Evolutionary conservation across 2,113 vertebrate species (phyloP).

Genomic region (Lanius ludovicianus): DNA sequence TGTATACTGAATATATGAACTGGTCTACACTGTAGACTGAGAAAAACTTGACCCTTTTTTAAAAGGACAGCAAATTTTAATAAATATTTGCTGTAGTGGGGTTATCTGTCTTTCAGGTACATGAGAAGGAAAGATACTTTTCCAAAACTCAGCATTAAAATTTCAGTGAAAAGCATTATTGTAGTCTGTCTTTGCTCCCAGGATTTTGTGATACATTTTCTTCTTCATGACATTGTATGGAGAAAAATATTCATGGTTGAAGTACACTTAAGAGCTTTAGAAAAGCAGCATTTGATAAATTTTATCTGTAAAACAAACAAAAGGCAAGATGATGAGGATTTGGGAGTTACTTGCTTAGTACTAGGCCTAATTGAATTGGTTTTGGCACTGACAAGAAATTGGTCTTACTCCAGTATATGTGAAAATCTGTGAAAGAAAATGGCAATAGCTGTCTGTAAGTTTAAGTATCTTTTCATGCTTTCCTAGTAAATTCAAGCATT

Average conservation of each 20-base stretch:
- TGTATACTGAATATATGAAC: not conserved
- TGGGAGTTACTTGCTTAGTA: not conserved
- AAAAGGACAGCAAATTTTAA: not conserved
- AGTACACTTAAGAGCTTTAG: not conserved
- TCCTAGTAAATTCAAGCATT: not conserved
- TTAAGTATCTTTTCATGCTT: not conserved
- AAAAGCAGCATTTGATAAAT: not conserved
- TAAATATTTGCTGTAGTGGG: not conserved
- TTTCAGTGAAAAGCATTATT: not conserved
- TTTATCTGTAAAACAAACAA: not conserved
- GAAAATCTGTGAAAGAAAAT: not conserved
- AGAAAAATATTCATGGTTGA: not conserved
- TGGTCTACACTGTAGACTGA: not conserved
- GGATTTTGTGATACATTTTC: not conserved
- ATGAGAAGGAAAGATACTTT: not conserved
- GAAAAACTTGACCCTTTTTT: not conserved
- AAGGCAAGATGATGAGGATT: not conserved
- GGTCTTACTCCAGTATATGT: not conserved
- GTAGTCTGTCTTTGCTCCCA: not conserved
- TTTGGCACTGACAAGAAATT: not conserved
- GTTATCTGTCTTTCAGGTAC: not conserved
- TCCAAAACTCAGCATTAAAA: not conserved
- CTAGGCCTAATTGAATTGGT: not conserved
- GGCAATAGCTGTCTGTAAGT: not conserved
- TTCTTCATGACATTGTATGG: not conserved